Evolutionary conservation across 2,113 vertebrate genomes (phyloP).

Genomic region (Coptodon rendalli): DNA sequence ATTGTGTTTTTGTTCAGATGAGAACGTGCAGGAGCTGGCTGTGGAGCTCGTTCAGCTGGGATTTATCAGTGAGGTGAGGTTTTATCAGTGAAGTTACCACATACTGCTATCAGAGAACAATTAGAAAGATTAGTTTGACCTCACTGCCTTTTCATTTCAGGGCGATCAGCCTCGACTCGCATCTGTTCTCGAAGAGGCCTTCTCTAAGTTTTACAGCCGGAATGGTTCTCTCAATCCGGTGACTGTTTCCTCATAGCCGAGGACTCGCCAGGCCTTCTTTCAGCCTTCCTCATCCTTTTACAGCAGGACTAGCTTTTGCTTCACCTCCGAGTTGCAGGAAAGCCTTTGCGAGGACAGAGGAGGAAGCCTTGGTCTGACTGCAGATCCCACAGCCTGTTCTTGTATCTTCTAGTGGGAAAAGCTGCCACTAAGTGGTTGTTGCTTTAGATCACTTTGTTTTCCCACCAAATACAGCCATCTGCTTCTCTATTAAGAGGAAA

Average conservation of each 20-base stretch:
- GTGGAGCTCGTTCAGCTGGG: constrained; percentile 95
- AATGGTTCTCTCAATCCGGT: constrained; percentile 89
- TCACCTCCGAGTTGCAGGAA: constrained; percentile 27
- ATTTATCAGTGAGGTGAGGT: constrained; percentile 91
- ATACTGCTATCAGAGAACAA: background rate
- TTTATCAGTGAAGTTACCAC: background rate
- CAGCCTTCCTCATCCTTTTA: constrained; percentile 28
- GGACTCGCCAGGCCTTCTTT: constrained; percentile 5
- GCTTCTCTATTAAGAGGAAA: constrained; percentile 68
- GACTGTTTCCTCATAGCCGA: constrained; percentile 90
- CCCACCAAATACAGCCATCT: constrained; percentile 57
- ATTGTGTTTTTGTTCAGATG: constrained; percentile 70
- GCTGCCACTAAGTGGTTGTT: constrained; percentile 59
- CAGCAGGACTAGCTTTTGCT: constrained; percentile 47
- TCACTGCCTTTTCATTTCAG: constrained; percentile 47
- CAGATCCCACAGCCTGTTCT: constrained; percentile 40
- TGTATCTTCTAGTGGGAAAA: constrained; percentile 49
- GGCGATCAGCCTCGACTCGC: constrained; percentile 89
- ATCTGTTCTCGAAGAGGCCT: constrained; percentile 94
- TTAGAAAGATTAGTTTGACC: background rate
- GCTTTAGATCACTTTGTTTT: constrained; percentile 30
- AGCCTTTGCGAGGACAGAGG: constrained; percentile 46
- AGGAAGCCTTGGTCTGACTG: constrained; percentile 43
- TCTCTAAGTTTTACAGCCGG: constrained; percentile 91
- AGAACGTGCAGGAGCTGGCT: constrained; percentile 92